Base-by-base conservation (phyloP, 2,113 vertebrate genomes). In the Varanus salvator region DNA sequence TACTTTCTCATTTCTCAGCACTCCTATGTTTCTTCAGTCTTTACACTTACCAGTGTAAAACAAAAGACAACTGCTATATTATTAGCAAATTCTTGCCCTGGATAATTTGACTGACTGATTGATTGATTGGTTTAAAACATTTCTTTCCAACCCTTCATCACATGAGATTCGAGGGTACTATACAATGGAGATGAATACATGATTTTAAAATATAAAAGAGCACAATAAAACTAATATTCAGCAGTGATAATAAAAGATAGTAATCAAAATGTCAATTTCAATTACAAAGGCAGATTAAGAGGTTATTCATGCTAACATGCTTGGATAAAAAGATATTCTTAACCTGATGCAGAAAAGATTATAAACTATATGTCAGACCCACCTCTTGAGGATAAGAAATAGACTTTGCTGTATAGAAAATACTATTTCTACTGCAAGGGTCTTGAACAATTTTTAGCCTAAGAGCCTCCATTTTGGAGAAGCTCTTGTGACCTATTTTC, bases 331-430 rank as follows among this genome's bases (percentile, higher is more conserved):
- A 57, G 52, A 34, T 57, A 81, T 81, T 80, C 6, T 57, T 81
- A 81, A 81, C 52, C 15, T n/a, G 52, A 31, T 57, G 31, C 52
- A 57, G 52, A 57, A 64, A n/a, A 4, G 29, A 57, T 57, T 57
- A 17, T 57, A n/a, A 81, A 81, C 31, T 81, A 57, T 0, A 1
- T 57, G 54, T 15, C 5, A 80, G 78, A 31, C 52, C 54, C n/a
- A n/a, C 21, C 52, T 57, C 29, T 86, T 84, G 21, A 31, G 21
- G 54, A 0, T 25, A 1, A 1, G 66, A 8, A 81, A 71, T 0
- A 69, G 0, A 8, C 12, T 6, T 1, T 78, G 0, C 0, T 0
- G 29, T 25, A 66, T 75, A 57, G 0, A 72, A 84, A 2, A 0
- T 6, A 29, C 0, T 71, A 6, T 78, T 15, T 23, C 25, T 6